Base-by-base conservation (phyloP, 2,888 invertebrate genomes). In the Gisinianus flammeolus region DNA sequence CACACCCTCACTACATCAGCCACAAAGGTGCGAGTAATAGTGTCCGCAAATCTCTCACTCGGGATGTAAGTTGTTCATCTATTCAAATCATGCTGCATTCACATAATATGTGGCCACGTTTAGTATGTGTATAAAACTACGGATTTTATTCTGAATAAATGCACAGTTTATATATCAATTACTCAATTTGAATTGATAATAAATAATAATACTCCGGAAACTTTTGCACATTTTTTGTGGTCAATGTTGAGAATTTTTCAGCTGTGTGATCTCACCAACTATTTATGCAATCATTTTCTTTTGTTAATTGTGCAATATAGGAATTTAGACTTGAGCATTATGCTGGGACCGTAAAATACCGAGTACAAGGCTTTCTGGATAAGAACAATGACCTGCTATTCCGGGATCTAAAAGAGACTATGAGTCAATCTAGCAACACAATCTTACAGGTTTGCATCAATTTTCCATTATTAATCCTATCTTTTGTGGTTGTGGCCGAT, bases 371-470 rank as follows among this genome's bases (percentile, higher is more conserved):
- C 0, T 97, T 97, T 88, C 88, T 97, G 79, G 96, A 97, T 87
- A 97, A 97, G 88, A 97, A 97, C 89, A 97, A 96, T 87, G 96
- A 97, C 87, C 88, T 96, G 66, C 88, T 97, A 52, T 97, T 93
- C 89, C 89, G 96, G 73, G 96, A 97, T 88, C 89, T 97, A 35
- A 92, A 95, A 86, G 93, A 93, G 87, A 91, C 93, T 10, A 94
- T 96, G 93, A 91, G 92, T 28, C 89, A 90, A 77, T 91, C 93
- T 0, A 88, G 88, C 0, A 93, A 93, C 85, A 86, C 87, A 0
- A 92, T 94, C 80, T 89, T 91, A 0, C 89, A 89, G 84, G 88
- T 88, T 85, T 80, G 76, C 76, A 44, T 6, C 19, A 44, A 16
- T 44, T 19, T 44, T 44, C 16, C 6, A 44, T 44, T 44, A 16